Base-by-base conservation (phyloP, 2,888 invertebrate species). In the Apamea epomidion region DNA sequence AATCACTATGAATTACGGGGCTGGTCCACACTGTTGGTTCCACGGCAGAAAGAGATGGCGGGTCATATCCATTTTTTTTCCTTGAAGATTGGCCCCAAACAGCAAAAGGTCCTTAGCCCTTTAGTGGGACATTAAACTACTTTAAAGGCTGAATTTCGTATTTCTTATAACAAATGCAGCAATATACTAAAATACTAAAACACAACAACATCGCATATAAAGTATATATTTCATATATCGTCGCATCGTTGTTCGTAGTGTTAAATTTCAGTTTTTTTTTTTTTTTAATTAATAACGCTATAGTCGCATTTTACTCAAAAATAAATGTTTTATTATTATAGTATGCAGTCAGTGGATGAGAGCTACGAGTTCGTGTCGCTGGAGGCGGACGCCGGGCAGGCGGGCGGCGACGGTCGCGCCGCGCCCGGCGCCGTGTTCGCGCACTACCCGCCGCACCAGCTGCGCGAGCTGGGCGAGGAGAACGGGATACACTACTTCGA, bases 401-500 rank as follows among this genome's bases (percentile, higher is more conserved):
- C 94, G 80, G 93, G 93, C 78, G 95, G 96, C 80, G 94, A 95
- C 90, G 90, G 95, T 67, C 91, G 91, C 71, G 91, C 92, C 0
- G 32, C 45, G 16, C 42, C 29, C 32, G 60, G 21, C 67, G 0
- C 21, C 70, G 93, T 95, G 81, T 95, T 95, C 92, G 94, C 95
- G 21, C 92, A 93, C 85, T 98, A 98, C 94, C 97, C 98, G 83
- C 98, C 98, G 79, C 97, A 97, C 68, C 96, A 98, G 54, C 97
- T 98, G 85, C 97, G 98, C 91, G 98, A 98, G 90, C 97, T 98
- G 71, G 98, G 97, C 70, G 97, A 98, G 86, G 99, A 99, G 93
- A 98, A 98, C 91, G 99, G 99, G 58, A 98, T 99, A 76, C 99
- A 99, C 93, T 99, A 99, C 94, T 98, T 98, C 91, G 99, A 99